Percentiles rank a stretch among this genome's conserved stretches.
Conservation (phyloP, 2,113 vertebrate genomes). For the Phaethornis superciliosus region DNA sequence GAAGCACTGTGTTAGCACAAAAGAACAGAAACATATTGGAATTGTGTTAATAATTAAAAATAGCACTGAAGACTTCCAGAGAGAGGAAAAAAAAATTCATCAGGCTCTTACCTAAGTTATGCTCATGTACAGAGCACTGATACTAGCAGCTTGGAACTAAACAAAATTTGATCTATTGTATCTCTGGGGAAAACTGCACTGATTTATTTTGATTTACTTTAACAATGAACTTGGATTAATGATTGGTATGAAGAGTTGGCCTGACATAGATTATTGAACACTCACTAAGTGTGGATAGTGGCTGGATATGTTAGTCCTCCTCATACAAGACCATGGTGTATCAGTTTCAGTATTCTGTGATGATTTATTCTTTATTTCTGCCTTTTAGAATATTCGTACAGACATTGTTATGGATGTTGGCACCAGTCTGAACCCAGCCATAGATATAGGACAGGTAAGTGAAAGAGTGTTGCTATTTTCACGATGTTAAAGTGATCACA, state of each 20-base stretch:
- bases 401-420: constrained; percentile 98
- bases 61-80: not conserved
- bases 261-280: not conserved
- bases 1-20: not conserved
- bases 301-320: not conserved
- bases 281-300: not conserved
- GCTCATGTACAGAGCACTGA: not conserved
- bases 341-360: not conserved
- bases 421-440: constrained; percentile 92
- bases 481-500: not conserved
- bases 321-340: not conserved
- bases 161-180: not conserved
- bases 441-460: constrained; percentile 95
- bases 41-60: constrained; percentile 5
- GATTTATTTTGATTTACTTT: not conserved
- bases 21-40: not conserved
- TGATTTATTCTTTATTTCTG: not conserved
- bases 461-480: not conserved
- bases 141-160: not conserved
- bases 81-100: not conserved
- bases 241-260: not conserved
- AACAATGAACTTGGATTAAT: not conserved
- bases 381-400: constrained; percentile 86
- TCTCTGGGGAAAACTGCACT: not conserved
- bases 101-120: not conserved